phyloP scores from a whole-genome alignment of 2,113 vertebrate species.

The Cephalopholis sonnerati region DNA sequence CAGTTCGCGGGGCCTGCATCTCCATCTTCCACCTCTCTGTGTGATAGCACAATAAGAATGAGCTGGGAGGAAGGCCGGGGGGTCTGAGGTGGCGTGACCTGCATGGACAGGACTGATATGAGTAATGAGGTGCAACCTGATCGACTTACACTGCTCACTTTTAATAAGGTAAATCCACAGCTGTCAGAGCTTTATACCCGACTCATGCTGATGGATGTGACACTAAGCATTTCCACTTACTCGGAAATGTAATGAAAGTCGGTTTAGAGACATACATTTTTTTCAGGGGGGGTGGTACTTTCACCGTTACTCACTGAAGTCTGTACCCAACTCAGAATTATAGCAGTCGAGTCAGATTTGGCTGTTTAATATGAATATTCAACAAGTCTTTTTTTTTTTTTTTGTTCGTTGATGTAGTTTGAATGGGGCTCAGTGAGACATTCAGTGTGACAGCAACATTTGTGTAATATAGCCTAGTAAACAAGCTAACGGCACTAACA shows the following conservation, averaged over 20 bases:
- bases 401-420: no score
- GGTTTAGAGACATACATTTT: not conserved
- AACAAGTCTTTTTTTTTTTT: no score
- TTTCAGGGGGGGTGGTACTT: no score
- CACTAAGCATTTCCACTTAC: not conserved
- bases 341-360: no score
- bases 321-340: no score
- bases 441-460: no score
- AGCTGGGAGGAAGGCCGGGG: constrained; percentile 12
- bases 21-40: constrained; percentile 46
- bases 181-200: not conserved
- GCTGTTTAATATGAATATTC: no score
- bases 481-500: no score
- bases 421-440: no score
- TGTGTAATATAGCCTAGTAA: no score
- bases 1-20: constrained; percentile 11
- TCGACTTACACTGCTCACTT: not conserved
- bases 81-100: constrained; percentile 25
- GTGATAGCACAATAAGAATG: constrained; percentile 2
- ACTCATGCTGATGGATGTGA: not conserved
- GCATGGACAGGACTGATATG: not conserved
- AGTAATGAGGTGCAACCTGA: constrained; percentile 12
- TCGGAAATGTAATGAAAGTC: not conserved
- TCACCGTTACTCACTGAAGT: no score
- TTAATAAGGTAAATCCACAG: constrained; percentile 8